Percentiles rank a stretch among this genome's conserved stretches.
These are phyloP conservation scores for Acleris holmiana DNA, from an alignment of 2,888 invertebrate species.

Conservation along the genomic window DNA sequence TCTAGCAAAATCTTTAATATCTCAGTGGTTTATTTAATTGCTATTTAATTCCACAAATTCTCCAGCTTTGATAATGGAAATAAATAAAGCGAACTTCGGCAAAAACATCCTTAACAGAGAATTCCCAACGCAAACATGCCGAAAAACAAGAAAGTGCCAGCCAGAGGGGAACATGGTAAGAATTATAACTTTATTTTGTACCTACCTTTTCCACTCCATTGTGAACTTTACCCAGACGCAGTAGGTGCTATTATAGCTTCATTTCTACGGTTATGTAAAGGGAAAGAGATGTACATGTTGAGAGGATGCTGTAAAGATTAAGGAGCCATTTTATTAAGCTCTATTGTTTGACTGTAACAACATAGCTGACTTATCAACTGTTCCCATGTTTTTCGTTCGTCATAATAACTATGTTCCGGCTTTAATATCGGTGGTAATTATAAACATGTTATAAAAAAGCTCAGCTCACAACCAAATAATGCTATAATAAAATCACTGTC, in stretches of 20 bases:
- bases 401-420: no score
- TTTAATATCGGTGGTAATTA: no score
- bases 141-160: constrained; percentile 30
- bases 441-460: no score
- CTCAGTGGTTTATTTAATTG: no score
- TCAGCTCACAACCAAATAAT: no score
- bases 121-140: constrained; percentile 19
- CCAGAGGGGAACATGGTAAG: constrained; percentile 29
- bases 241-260: constrained; percentile 3
- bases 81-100: constrained; percentile 24
- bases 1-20: no score
- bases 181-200: constrained; percentile 44
- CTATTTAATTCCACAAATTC: not conserved
- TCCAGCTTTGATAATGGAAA: constrained; percentile 14
- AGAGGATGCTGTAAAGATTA: constrained; percentile 25
- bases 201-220: constrained; percentile 10
- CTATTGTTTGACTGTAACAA: constrained; percentile 1
- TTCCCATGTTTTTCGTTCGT: not conserved
- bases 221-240: not conserved
- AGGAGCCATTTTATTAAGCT: constrained; percentile 15
- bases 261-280: not conserved
- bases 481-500: no score
- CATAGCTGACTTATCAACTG: not conserved
- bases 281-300: constrained; percentile 10
- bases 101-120: constrained; percentile 20